Percentiles rank a stretch among this genome's conserved stretches.
phyloP scores from a whole-genome alignment of 2,797 vertebrate genomes.

The Gouania willdenowi region DNA sequence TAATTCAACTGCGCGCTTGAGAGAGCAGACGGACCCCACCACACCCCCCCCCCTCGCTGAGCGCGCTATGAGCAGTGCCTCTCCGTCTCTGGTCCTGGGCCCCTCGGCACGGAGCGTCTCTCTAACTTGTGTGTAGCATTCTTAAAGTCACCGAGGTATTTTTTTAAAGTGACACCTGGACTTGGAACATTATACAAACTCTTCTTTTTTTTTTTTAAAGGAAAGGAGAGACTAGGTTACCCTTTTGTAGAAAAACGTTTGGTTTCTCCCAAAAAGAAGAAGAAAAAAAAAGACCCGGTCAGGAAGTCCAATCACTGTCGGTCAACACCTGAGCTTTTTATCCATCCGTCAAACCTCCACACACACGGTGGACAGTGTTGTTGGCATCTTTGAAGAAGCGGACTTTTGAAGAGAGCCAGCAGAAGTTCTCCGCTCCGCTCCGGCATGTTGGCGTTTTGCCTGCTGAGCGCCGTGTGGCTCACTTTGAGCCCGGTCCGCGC shows the following conservation, averaged over 20 bases:
- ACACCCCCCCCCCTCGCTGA: conserved; percentile 3
- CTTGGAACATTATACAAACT: no score
- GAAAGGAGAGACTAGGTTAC: conserved; percentile 19
- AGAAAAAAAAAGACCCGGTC: no score
- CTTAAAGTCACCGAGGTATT: no score
- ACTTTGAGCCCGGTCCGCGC: conserved; percentile 70
- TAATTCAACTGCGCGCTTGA: conserved; percentile 80
- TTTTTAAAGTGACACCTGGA: conserved; percentile 60
- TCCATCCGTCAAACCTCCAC: no score
- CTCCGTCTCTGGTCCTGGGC: conserved; percentile 74
- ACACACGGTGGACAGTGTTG: no score
- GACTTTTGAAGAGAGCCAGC: conserved; percentile 47
- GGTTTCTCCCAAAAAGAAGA: background rate
- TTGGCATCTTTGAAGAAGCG: no score
- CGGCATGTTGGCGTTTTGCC: conserved; percentile 80
- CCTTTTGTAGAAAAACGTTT: conserved; percentile 6
- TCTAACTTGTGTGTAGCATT: conserved; percentile 39
- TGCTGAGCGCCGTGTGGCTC: conserved; percentile 83
- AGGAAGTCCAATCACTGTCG: no score
- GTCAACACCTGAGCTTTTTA: no score
- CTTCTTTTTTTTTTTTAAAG: no score
- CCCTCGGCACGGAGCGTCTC: conserved; percentile 58
- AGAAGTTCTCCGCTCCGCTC: conserved; percentile 27
- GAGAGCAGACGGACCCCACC: conserved; percentile 68
- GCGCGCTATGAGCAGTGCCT: conserved; percentile 81